Conservation (phyloP, 2,888 invertebrate genomes). For the Choristoneura rosaceana region DNA sequence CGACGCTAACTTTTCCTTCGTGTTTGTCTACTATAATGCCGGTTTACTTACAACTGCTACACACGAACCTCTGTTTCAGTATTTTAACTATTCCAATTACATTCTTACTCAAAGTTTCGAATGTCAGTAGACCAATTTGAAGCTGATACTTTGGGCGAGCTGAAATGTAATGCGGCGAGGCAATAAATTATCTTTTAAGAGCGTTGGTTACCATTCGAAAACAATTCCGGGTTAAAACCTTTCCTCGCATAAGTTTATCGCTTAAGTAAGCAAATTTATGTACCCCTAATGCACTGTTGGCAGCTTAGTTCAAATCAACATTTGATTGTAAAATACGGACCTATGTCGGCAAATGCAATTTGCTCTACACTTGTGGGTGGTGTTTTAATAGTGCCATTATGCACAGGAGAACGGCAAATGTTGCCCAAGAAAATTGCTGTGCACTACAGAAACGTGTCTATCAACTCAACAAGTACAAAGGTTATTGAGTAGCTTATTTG, state of each 20-base stretch:
- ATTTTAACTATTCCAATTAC: constrained; percentile 65
- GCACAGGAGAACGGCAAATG: constrained; percentile 67
- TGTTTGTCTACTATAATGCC: constrained; percentile 72
- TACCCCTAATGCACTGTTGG: constrained; percentile 78
- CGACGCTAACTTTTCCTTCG: constrained; percentile 69
- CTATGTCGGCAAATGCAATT: constrained; percentile 80
- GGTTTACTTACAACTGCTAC: constrained; percentile 68
- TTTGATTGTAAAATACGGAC: constrained; percentile 81
- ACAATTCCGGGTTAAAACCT: constrained; percentile 67
- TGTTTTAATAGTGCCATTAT: constrained; percentile 81
- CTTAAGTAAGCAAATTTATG: constrained; percentile 78
- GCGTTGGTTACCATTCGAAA: constrained; percentile 65
- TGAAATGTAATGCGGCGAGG: constrained; percentile 49
- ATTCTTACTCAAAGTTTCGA: constrained; percentile 56
- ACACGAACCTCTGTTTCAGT: constrained; percentile 67
- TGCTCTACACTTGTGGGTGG: constrained; percentile 81
- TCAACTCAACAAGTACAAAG: constrained; percentile 48
- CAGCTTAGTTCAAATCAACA: constrained; percentile 79
- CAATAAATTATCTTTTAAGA: constrained; percentile 71
- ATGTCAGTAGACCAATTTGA: constrained; percentile 49
- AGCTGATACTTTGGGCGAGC: constrained; percentile 52
- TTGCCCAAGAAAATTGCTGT: constrained; percentile 78
- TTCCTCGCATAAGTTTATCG: constrained; percentile 70
- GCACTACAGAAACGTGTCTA: constrained; percentile 64
- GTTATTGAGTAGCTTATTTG: constrained; percentile 28